Base-by-base conservation (phyloP, 1,140 invertebrate genomes). In the Lasaia peninsularis region DNA sequence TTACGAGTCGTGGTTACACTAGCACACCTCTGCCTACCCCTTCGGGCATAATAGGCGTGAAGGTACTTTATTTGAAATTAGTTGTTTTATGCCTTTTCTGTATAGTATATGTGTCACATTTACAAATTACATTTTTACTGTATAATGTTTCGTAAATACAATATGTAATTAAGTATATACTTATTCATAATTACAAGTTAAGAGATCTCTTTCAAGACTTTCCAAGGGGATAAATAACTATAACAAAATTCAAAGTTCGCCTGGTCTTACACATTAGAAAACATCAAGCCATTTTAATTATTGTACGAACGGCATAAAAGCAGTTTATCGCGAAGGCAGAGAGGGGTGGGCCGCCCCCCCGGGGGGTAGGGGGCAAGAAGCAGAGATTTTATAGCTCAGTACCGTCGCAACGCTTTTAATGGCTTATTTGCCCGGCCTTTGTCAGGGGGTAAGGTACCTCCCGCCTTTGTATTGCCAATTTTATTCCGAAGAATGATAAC, bases 231-330 rank as follows among this genome's bases (percentile, higher is more conserved):
- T 31, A 51, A 51, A 24, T 31, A 51, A 28, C 10, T 33, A 40
- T 20, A 20, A 21, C 3, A 7, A 52, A 31, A 52, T 21, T 20
- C 20, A 18, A 20, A 54, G 52, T 24, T 62, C 60, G 62, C 56
- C 52, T 35, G 71, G 66, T 81, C 78, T 78, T 78, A 75, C 60
- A 75, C 60, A 67, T 63, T 68, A 76, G 75, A 80, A 85, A 85
- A 83, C 75, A 75, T 74, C 73, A 72, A 77, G 69, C 79, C 76
- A 86, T 84, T 86, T 84, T 86, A 84, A 86, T 86, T 86, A 86
- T 86, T 78, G 75, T 75, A 75, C 67, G 73, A 80, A 80, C 74
- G 76, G 71, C 73, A 80, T 84, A 80, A 80, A 81, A 80, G 80
- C 78, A 82, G 80, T 84, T 84, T 86, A 83, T 80, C 72, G 77